Conservation (phyloP, 2,888 invertebrate species). For the Meandrusa payeni region DNA sequence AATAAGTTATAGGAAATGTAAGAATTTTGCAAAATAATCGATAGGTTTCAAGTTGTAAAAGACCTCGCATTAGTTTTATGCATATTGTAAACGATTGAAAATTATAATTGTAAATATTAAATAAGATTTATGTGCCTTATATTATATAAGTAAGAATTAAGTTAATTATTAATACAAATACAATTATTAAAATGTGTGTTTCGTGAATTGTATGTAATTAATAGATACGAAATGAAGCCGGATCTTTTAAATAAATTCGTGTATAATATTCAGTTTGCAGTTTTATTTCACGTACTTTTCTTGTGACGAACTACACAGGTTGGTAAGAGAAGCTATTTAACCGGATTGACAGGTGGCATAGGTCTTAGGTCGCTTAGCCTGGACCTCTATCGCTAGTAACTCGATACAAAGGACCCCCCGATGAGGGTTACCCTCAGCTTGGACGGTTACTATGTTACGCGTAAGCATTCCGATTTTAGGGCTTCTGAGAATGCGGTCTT, state of each 20-base stretch:
- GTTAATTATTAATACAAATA: slow-evolving; percentile 3
- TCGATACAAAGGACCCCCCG: too few relatives aligned
- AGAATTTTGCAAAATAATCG: not conserved
- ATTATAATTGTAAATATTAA: slow-evolving; percentile 20
- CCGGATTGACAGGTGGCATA: too few relatives aligned
- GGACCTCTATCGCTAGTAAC: too few relatives aligned
- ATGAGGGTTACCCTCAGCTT: too few relatives aligned
- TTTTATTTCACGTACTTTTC: slow-evolving; percentile 11
- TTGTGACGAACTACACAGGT: too few relatives aligned
- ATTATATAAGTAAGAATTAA: slow-evolving; percentile 11
- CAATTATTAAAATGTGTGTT: not conserved
- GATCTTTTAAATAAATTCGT: slow-evolving; percentile 20
- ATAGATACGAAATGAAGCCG: slow-evolving; percentile 1
- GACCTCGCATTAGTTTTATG: slow-evolving; percentile 24
- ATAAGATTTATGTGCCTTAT: slow-evolving; percentile 16
- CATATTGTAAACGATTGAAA: not conserved
- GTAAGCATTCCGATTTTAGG: too few relatives aligned
- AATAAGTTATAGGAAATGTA: not conserved
- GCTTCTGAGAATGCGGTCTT: too few relatives aligned
- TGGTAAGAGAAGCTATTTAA: too few relatives aligned
- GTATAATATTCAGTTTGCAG: not conserved
- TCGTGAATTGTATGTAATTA: slow-evolving; percentile 1
- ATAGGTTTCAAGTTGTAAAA: slow-evolving; percentile 2
- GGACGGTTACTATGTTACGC: too few relatives aligned
- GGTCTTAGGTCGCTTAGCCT: too few relatives aligned